phyloP scores from a whole-genome alignment of 2,888 invertebrate species.

The Drosophila antonietae region DNA sequence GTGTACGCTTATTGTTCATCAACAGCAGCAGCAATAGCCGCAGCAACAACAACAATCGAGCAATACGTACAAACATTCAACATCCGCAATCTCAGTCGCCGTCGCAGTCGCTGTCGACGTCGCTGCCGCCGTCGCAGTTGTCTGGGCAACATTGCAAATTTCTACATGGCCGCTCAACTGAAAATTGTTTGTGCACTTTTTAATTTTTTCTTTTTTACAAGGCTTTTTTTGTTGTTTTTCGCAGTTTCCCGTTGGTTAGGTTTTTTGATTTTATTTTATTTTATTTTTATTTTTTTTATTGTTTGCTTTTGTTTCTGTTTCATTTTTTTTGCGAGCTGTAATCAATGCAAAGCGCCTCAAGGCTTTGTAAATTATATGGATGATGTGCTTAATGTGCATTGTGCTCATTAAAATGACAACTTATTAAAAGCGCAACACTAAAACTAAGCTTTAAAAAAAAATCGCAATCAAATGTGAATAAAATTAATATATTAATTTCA shows the following conservation, averaged over 20 bases:
- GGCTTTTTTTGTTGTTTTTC: conserved; percentile 41
- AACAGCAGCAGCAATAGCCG: conserved; percentile 18
- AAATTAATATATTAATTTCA: conserved; percentile 12
- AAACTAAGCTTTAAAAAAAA: not conserved
- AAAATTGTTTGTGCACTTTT: conserved; percentile 82
- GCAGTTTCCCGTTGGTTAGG: conserved; percentile 70
- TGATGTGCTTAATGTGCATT: conserved; percentile 53
- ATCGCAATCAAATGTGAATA: not conserved
- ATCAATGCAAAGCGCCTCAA: conserved; percentile 59
- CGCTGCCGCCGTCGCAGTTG: conserved; percentile 53
- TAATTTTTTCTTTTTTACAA: conserved; percentile 52
- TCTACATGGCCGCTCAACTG: conserved; percentile 85
- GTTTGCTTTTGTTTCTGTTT: conserved; percentile 9
- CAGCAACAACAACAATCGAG: conserved; percentile 6
- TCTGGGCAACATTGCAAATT: conserved; percentile 82
- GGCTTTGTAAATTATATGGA: conserved; percentile 46
- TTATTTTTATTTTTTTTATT: not conserved
- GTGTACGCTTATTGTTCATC: conserved; percentile 50
- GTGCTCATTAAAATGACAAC: conserved; percentile 53
- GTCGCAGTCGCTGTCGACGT: conserved; percentile 23
- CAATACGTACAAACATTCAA: conserved; percentile 31
- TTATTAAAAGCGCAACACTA: conserved; percentile 4
- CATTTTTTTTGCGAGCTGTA: conserved; percentile 36
- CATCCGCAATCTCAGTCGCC: conserved; percentile 59
- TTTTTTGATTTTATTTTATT: conserved; percentile 22